Evolutionary conservation across 2,797 vertebrate species (phyloP).

Genomic region (Thaleichthys pacificus): DNA sequence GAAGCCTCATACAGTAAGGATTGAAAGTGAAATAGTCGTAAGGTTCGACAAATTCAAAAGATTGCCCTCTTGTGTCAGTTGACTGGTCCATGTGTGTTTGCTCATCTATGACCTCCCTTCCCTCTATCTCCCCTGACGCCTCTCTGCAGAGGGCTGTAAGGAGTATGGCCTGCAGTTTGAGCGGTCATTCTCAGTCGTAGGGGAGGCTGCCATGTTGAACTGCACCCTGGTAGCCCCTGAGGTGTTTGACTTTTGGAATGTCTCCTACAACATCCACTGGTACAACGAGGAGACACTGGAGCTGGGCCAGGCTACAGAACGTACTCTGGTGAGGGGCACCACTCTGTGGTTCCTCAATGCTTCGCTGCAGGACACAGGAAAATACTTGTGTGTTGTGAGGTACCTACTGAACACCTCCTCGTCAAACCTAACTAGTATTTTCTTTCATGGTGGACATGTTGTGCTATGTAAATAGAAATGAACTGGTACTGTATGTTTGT

Average conservation of each 20-base stretch:
- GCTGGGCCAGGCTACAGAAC: conserved; percentile 36
- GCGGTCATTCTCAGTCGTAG: conserved; percentile 58
- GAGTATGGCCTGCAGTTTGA: conserved; percentile 41
- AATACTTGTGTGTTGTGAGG: conserved; percentile 64
- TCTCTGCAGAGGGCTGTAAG: conserved; percentile 58
- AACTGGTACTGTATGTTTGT: neutral
- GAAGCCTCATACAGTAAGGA: no score
- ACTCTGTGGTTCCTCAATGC: conserved; percentile 64
- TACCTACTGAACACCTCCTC: conserved; percentile 19
- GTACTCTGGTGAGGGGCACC: conserved; percentile 33
- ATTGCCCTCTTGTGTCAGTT: neutral
- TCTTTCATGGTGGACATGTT: neutral
- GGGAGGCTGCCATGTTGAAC: conserved; percentile 62
- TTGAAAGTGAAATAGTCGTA: no score
- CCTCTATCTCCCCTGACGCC: neutral
- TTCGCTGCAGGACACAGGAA: conserved; percentile 43
- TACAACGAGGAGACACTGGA: conserved; percentile 32
- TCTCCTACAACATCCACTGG: conserved; percentile 65
- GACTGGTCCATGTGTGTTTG: neutral
- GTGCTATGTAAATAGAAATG: neutral
- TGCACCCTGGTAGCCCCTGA: conserved; percentile 49
- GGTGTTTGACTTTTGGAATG: conserved; percentile 32
- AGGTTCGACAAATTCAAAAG: no score
- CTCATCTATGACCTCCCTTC: neutral
- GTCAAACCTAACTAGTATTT: neutral